phyloP scores from a whole-genome alignment of 2,113 vertebrate genomes.

The Salvelinus namaycush region DNA sequence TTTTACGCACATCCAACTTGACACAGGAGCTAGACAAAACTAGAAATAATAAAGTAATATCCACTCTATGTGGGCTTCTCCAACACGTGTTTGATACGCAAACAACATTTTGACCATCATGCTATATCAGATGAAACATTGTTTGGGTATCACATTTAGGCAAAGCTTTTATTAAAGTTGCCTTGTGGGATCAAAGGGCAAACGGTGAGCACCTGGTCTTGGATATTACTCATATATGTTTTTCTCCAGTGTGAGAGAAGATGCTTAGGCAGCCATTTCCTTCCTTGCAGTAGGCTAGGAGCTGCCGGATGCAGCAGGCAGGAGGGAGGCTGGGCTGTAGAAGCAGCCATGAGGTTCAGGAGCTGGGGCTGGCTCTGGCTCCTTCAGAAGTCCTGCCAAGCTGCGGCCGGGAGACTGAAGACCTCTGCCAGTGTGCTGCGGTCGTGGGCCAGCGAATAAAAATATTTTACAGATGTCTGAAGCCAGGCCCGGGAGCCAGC shows the following conservation, averaged over 20 bases:
- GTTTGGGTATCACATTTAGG: no score
- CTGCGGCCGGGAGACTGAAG: slow-evolving; percentile 69
- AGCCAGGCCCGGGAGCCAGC: slow-evolving; percentile 61
- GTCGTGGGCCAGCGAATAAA: slow-evolving; percentile 70
- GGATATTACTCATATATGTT: no score
- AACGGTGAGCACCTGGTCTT: no score
- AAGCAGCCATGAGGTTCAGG: slow-evolving; percentile 59
- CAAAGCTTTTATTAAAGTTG: no score
- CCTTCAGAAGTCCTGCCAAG: slow-evolving; percentile 78
- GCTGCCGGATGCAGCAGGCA: slow-evolving; percentile 69
- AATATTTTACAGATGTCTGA: slow-evolving; percentile 78
- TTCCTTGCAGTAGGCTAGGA: slow-evolving; percentile 10
- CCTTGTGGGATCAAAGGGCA: no score
- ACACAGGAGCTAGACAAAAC: no score
- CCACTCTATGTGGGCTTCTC: no score
- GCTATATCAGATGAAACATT: no score
- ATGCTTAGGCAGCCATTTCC: not conserved
- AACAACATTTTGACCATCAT: no score
- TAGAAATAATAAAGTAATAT: no score
- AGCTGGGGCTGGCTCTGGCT: slow-evolving; percentile 41
- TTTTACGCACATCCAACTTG: no score
- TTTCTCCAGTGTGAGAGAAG: slow-evolving; percentile 10
- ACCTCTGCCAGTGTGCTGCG: slow-evolving; percentile 69
- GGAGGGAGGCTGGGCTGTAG: slow-evolving; percentile 28
- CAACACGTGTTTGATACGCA: no score